Base-by-base conservation (phyloP, 2,888 invertebrate species). In the Cylloceria caligata region DNA sequence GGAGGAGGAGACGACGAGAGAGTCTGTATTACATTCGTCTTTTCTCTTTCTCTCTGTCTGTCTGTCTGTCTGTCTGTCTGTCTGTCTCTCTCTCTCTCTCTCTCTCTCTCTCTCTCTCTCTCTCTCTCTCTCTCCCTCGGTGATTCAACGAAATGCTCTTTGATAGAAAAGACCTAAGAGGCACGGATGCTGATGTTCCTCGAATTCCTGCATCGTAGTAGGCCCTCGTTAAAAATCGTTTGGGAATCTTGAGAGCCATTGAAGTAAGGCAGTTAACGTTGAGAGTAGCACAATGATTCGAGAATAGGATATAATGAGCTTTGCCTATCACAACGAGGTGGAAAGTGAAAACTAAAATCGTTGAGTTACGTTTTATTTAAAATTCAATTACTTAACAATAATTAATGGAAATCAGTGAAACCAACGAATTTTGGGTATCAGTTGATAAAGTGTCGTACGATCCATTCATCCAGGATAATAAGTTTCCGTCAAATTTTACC, bases 71-170 rank as follows among this genome's bases (percentile, higher is more conserved):
- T n/a, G n/a, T n/a, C n/a, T n/a, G n/a, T n/a, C n/a, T n/a, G n/a
- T n/a, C n/a, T n/a, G n/a, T n/a, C 13, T 69, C 27, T 16, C 11
- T 45, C 6, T 39, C 55, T 7, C 42, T 45, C 5, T n/a, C 13
- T 69, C 27, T 16, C 11, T 45, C 6, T 39, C 55, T 7, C 42
- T 45, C 5, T 69, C 27, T 16, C 11, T 45, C 6, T 39, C 55
- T 7, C 42, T 45, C 5, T n/a, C 13, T 69, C 27, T 16, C 11
- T 45, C 6, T 39, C 55, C 9, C 42, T 45, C 5, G 16, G 60
- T 55, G 62, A 27, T 47, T 64, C 77, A n/a, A 64, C 62, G 76
- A 68, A 24, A 39, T n/a, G 27, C 45, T 62, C 49, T 49, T 67
- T 52, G 47, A 75, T 57, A 57, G 19, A 65, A 45, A 42, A 55